Evolutionary conservation across 2,888 invertebrate genomes (phyloP).

Genomic region (Trachelus tabidus): DNA sequence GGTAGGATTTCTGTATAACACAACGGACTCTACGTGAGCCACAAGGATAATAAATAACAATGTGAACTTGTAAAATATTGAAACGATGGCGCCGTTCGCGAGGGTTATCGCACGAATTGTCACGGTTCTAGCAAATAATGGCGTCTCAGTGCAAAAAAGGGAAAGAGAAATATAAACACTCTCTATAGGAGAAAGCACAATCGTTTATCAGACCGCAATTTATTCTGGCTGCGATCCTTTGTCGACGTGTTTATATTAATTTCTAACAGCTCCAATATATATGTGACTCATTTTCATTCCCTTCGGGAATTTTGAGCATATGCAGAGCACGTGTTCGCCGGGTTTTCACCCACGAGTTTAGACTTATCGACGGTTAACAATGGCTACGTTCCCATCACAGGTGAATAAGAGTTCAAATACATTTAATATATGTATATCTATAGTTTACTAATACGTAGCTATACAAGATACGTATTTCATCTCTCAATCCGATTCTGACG

Average conservation of each 20-base stretch:
- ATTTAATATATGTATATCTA: background rate
- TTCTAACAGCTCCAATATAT: slow-evolving; percentile 17
- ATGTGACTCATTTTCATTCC: no score
- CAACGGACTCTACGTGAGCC: background rate
- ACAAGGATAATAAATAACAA: background rate
- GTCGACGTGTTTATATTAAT: slow-evolving; percentile 32
- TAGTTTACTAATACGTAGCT: no score
- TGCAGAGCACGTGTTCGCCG: background rate
- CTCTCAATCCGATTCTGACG: background rate
- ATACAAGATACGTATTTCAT: background rate
- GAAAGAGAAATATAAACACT: slow-evolving; percentile 22
- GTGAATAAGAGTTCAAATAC: background rate
- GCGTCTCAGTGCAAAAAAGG: slow-evolving; percentile 22
- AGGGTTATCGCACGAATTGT: slow-evolving; percentile 55
- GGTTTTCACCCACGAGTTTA: background rate
- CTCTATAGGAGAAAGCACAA: background rate
- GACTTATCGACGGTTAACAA: background rate
- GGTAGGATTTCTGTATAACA: background rate
- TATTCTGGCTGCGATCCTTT: slow-evolving; percentile 28
- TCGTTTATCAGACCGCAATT: slow-evolving; percentile 41
- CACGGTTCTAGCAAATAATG: slow-evolving; percentile 50
- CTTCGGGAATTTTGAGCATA: background rate
- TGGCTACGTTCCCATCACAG: background rate
- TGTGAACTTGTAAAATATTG: slow-evolving; percentile 33
- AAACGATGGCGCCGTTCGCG: slow-evolving; percentile 52